These are phyloP conservation scores for Poecilia wingei DNA, from an alignment of 2,797 vertebrate genomes.

Conservation along the genomic window DNA sequence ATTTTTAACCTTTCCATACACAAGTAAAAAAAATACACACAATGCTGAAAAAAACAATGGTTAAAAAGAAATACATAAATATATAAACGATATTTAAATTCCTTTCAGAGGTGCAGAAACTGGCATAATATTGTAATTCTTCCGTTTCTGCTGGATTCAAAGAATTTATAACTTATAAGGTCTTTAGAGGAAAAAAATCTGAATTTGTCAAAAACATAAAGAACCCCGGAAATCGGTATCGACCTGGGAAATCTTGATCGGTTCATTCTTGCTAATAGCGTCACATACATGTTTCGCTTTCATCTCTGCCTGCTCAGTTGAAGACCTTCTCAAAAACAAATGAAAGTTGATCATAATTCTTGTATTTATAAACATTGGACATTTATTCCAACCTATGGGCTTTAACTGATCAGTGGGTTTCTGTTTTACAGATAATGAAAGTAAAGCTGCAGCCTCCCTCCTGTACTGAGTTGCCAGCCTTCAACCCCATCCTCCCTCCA, in stretches of 20 bases:
- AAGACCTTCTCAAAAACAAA: neutral
- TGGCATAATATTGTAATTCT: neutral
- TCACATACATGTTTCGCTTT: neutral
- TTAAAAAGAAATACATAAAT: too few species aligned
- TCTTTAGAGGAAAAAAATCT: neutral
- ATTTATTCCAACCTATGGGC: neutral
- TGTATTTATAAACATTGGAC: neutral
- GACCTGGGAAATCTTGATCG: neutral
- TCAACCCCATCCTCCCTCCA: conserved; percentile 93
- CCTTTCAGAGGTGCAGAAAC: neutral
- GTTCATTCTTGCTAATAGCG: neutral
- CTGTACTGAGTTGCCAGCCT: conserved; percentile 90
- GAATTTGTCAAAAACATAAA: neutral
- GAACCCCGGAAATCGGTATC: neutral
- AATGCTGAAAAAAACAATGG: too few species aligned
- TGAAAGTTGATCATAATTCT: neutral
- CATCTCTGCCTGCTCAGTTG: neutral
- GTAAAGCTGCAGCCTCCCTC: conserved; percentile 96
- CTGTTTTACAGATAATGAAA: conserved; percentile 87
- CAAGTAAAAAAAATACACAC: too few species aligned
- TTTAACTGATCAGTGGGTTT: conserved; percentile 15
- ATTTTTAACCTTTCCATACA: too few species aligned
- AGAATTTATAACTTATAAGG: neutral
- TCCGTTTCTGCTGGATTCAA: neutral
- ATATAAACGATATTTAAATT: too few species aligned